These are phyloP conservation scores for Coendou prehensilis DNA, from an alignment of 2,797 vertebrate genomes.

Conservation along the genomic window DNA sequence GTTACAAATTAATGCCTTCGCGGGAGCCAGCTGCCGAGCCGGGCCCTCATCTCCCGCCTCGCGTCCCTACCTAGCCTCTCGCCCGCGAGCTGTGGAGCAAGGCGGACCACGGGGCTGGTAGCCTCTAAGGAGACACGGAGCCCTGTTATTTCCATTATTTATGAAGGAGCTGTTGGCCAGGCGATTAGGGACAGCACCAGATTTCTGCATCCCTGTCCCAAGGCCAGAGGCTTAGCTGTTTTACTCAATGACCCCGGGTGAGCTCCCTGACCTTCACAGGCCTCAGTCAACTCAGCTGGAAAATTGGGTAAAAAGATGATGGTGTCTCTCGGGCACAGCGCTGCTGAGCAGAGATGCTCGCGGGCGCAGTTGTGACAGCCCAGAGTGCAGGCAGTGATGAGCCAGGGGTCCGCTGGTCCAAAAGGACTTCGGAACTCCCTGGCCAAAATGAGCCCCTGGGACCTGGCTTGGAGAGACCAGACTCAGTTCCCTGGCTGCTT, in stretches of 20 bases:
- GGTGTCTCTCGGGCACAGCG: constrained; percentile 9
- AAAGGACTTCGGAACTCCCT: accelerated
- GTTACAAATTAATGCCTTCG: constrained; percentile 43
- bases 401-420: accelerated
- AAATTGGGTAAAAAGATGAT: constrained; percentile 79
- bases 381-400: accelerated
- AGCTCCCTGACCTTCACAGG: constrained; percentile 61
- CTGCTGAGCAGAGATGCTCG: background rate
- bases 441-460: accelerated
- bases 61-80: background rate
- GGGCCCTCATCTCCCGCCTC: background rate
- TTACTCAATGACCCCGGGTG: constrained; percentile 71
- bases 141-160: constrained; percentile 67
- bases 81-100: background rate
- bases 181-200: background rate
- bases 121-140: background rate
- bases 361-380: accelerated
- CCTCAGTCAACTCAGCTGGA: constrained; percentile 80
- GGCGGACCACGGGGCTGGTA: background rate
- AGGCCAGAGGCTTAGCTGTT: constrained; percentile 68
- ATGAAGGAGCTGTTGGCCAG: constrained; percentile 57
- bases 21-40: background rate
- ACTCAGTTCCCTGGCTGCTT: background rate
- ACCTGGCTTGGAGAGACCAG: background rate
- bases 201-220: background rate